Percentiles rank a stretch among this genome's conserved stretches.
These are phyloP conservation scores for Neogale vison DNA, from an alignment of 2,113 vertebrate genomes.

Conservation along the genomic window DNA sequence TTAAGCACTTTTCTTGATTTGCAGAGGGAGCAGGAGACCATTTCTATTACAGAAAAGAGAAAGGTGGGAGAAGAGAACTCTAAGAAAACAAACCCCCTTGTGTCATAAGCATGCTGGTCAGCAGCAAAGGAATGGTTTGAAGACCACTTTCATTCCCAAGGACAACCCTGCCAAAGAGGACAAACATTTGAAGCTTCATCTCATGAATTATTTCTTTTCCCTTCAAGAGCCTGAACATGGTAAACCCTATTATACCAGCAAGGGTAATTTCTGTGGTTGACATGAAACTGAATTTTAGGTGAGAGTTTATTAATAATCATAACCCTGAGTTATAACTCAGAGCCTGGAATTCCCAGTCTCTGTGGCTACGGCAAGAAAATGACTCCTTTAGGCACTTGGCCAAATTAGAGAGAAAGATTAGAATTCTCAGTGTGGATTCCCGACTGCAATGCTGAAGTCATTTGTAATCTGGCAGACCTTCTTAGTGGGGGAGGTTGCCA, in stretches of 20 bases:
- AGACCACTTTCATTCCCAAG: neutral
- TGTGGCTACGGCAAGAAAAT: neutral
- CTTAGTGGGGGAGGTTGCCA: neutral
- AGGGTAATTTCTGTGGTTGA: slow-evolving; percentile 17
- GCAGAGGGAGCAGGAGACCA: neutral
- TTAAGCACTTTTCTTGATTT: neutral
- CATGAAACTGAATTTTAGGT: neutral
- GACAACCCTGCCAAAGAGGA: neutral
- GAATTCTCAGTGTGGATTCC: neutral
- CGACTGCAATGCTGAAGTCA: neutral
- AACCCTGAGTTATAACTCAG: neutral
- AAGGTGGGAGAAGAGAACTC: neutral
- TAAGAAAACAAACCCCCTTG: neutral
- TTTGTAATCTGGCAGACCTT: neutral
- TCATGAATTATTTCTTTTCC: neutral
- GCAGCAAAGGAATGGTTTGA: neutral
- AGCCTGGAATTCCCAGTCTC: neutral
- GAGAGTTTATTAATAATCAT: slow-evolving; percentile 3
- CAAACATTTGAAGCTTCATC: neutral
- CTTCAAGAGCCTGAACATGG: neutral
- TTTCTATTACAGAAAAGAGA: neutral
- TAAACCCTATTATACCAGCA: neutral
- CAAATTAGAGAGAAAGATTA: slow-evolving; percentile 1
- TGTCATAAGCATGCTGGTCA: neutral
- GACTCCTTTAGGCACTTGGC: neutral